A percentile compares a stretch with the other conserved stretches of the same genome.
Evolutionary conservation across 2,113 vertebrate species (phyloP).

Genomic region (Semicossyphus pulcher): DNA sequence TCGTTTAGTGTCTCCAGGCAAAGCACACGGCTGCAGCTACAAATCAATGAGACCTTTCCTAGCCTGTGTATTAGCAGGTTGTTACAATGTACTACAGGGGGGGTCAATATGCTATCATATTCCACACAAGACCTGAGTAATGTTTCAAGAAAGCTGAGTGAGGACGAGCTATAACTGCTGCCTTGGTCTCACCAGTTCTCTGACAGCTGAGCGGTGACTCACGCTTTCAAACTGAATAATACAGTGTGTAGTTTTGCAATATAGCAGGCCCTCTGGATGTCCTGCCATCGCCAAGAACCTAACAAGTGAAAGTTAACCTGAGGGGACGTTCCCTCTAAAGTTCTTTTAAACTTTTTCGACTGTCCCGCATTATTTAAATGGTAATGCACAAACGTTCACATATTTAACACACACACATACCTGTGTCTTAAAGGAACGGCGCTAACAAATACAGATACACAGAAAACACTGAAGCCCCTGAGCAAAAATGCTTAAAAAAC

Average conservation of each 20-base stretch:
- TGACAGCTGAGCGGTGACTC: slow-evolving; percentile 2
- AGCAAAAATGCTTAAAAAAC: background rate
- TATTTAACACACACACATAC: background rate
- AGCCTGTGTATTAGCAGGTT: slow-evolving; percentile 19
- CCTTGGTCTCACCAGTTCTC: slow-evolving; percentile 1
- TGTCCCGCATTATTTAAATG: slow-evolving; percentile 24
- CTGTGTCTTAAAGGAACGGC: background rate
- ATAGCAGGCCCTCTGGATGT: slow-evolving; percentile 2
- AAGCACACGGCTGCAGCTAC: slow-evolving; percentile 41
- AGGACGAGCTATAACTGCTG: background rate
- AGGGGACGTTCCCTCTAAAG: slow-evolving; percentile 28
- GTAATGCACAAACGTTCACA: slow-evolving; percentile 7
- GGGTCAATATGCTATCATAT: background rate
- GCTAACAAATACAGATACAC: slow-evolving; percentile 9
- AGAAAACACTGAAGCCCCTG: background rate
- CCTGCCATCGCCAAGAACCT: slow-evolving; percentile 10
- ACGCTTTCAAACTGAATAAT: slow-evolving; percentile 18
- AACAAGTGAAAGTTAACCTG: slow-evolving; percentile 32
- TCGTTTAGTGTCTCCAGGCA: slow-evolving; percentile 59
- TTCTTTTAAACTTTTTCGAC: slow-evolving; percentile 13
- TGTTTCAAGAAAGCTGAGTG: background rate
- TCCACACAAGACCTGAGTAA: background rate
- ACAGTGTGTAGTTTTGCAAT: slow-evolving; percentile 12
- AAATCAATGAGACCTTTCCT: slow-evolving; percentile 51
- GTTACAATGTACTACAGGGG: slow-evolving; percentile 6